Base-by-base conservation (phyloP, 2,888 invertebrate genomes). In the Polylopha cassiicola region DNA sequence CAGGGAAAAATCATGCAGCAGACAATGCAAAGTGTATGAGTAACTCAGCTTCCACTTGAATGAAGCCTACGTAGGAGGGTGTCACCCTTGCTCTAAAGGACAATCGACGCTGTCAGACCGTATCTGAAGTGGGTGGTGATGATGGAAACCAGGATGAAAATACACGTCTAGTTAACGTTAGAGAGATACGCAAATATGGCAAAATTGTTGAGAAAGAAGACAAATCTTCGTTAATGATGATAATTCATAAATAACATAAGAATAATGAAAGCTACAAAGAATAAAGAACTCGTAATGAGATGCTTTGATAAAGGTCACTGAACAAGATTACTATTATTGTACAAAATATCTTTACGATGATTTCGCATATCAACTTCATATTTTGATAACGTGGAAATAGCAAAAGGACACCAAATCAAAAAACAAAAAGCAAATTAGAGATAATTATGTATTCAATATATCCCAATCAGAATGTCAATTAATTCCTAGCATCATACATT, bases 41-140 rank as follows among this genome's bases (percentile, higher is more conserved):
- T 53, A 63, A 60, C 62, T 59, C 65, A 65, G 63, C 65, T 75
- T 77, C 72, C 72, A 77, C 74, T 79, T 73, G 59, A 77, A 73
- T 69, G 70, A 61, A 66, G 67, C 70, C 60, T 73, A 73, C 69
- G 77, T 78, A 59, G 78, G 77, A 75, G 79, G 80, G 77, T 77
- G 73, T 68, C 79, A 75, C 75, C 80, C 81, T 71, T 70, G 56
- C 59, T 65, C 61, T 67, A 56, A 60, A 70, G 60, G 73, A 79
- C 73, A 78, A 75, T 73, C 54, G 68, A 59, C 62, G 52, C 56
- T 64, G 58, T 66, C 74, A 73, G 75, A 73, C 67, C 65, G 57
- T 50, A 51, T 48, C 51, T 46, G 23, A 52, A 66, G 61, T 62
- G 65, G 61, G 61, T 65, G 67, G 58, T 57, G 49, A 55, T 55